Percentiles rank a stretch among this genome's conserved stretches.
phyloP scores from a whole-genome alignment of 2,888 invertebrate species.

The Periphyllus acericola region DNA sequence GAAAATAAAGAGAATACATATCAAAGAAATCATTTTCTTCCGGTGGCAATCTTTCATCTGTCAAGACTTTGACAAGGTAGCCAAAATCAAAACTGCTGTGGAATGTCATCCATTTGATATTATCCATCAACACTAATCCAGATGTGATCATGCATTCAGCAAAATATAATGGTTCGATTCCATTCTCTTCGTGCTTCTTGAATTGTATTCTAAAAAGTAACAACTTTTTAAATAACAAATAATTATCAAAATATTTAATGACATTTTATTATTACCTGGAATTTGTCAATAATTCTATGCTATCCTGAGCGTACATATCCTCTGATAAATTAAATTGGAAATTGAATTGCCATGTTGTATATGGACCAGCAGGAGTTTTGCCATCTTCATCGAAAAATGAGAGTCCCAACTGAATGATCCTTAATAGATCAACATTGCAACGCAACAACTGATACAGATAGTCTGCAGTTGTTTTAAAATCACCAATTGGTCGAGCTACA shows the following conservation, averaged over 20 bases:
- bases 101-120: conserved; percentile 98
- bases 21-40: conserved; percentile 98
- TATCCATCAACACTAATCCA: conserved; percentile 93
- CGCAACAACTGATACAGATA: conserved; percentile 93
- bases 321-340: conserved; percentile 98
- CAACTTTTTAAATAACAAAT: not conserved
- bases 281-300: conserved; percentile 95
- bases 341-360: conserved; percentile 99
- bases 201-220: conserved; percentile 81
- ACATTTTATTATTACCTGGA: conserved; percentile 71
- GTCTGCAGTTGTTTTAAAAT: conserved; percentile 89
- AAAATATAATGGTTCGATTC: conserved; percentile 96
- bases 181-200: conserved; percentile 97
- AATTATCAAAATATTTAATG: not conserved
- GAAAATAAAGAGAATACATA: conserved; percentile 91
- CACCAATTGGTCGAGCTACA: conserved; percentile 96
- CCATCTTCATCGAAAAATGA: conserved; percentile 98
- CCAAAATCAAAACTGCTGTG: conserved; percentile 99
- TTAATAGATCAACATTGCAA: conserved; percentile 96
- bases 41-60: conserved; percentile 87
- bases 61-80: conserved; percentile 92
- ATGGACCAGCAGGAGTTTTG: conserved; percentile 86
- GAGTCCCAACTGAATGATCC: conserved; percentile 96
- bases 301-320: conserved; percentile 99
- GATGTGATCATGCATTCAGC: conserved; percentile 98